Base-by-base conservation (phyloP, 2,888 invertebrate genomes). In the Poecilus cupreus region DNA sequence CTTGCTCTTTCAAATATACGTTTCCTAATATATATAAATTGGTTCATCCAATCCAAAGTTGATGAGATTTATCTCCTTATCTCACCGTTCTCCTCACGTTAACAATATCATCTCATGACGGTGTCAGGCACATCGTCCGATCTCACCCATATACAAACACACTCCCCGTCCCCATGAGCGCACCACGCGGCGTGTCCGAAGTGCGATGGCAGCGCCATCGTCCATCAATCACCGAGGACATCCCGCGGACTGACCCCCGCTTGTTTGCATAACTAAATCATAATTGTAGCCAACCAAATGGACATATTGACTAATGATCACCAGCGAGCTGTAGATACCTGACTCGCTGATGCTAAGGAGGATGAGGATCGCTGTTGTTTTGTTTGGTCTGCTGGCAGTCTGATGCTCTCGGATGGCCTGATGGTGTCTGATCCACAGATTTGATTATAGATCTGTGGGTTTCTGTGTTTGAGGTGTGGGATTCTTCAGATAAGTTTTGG, bases 251-350 rank as follows among this genome's bases (percentile, higher is more conserved):
- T 87, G 87, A 88, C 88, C 88, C 88, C 88, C 85, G 87, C 88
- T 88, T 89, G 89, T 89, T 89, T 89, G 88, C 88, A 88, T 89
- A 88, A 88, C 89, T 87, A 88, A 88, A 89, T 88, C 88, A 88
- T 89, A 89, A 89, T 89, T 88, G 88, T 88, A 87, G 87, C 87
- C 87, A 86, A 85, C 86, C 86, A 86, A 87, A 87, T 87, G 86
- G 89, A 89, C 89, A 87, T 87, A 87, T 88, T 89, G 89, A 89
- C 88, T 89, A 89, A 89, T 89, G 89, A 88, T 88, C 85, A 77
- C 82, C 80, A 57, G 22, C n/a, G 22, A 18, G 10, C 24, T 22
- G 16, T 43, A n/a, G n/a, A n/a, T n/a, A 72, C 46, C 46, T 72
- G 72, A 20, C 13, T 39, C 16, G 37, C 18, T 43, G 26, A 60